A percentile compares a stretch with the other conserved stretches of the same genome.
These are phyloP conservation scores for Eupithecia insigniata DNA, from an alignment of 2,888 invertebrate genomes.

Conservation along the genomic window DNA sequence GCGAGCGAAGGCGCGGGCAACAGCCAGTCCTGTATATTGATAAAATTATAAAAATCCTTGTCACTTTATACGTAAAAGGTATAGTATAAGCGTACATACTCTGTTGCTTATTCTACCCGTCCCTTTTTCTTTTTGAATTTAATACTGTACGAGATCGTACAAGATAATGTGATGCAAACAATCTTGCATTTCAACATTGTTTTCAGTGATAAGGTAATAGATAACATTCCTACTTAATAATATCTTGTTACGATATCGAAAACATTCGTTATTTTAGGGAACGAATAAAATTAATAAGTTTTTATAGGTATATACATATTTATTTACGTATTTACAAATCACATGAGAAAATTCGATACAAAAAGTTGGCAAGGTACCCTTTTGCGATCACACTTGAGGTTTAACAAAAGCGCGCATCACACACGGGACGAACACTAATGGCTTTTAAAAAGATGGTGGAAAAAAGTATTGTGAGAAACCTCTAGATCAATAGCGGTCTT, in stretches of 20 bases:
- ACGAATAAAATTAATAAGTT: background rate
- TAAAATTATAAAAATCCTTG: too few species aligned
- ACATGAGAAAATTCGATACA: constrained; percentile 37
- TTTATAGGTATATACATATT: constrained; percentile 34
- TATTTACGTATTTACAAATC: constrained; percentile 44
- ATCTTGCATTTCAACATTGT: background rate
- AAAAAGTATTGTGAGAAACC: background rate
- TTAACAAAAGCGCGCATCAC: constrained; percentile 30
- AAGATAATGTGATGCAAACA: constrained; percentile 2
- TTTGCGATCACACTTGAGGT: constrained; percentile 35
- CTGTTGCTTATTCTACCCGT: background rate
- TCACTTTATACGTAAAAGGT: too few species aligned
- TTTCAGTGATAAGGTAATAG: constrained; percentile 4
- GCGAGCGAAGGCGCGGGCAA: too few species aligned
- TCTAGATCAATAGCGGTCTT: too few species aligned
- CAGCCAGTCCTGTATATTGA: too few species aligned
- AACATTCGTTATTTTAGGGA: background rate
- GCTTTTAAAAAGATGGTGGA: constrained; percentile 10
- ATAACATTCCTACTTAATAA: background rate
- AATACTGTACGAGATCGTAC: background rate
- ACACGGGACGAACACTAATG: constrained; percentile 30
- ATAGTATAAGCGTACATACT: background rate
- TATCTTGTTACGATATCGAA: background rate
- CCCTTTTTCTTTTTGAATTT: too few species aligned
- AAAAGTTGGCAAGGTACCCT: constrained; percentile 35